Base-by-base conservation (phyloP, 2,113 vertebrate species). In the Coregonus clupeaformis region DNA sequence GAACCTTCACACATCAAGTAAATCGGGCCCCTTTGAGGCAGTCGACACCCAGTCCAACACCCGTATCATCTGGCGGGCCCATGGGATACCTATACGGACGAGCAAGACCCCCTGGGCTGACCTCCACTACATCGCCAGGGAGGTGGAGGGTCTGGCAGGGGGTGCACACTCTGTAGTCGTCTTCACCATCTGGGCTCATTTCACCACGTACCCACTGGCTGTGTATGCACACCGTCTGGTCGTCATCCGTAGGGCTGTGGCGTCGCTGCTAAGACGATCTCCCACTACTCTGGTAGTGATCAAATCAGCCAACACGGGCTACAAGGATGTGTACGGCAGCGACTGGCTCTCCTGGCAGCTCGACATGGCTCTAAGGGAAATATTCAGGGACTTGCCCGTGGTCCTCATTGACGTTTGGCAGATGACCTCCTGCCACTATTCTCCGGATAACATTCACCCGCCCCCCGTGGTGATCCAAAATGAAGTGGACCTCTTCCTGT, bases 271-370 rank as follows among this genome's bases (percentile, higher is more conserved):
- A 45, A 27, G 2, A 27, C 27, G 27, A 27, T 27, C 27, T 27
- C 27, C 27, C 27, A 27, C 27, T 27, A 27, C 42, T 11, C 42
- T 45, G 42, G 42, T 45, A 45, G 42, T 45, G 42, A 45, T 45
- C 42, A 45, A 45, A 11, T 45, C 42, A 11, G 42, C 42, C 42
- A 45, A 45, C 42, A 45, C 42, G 9, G 42, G 42, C 42, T 45
- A 45, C 42, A 45, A 45, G 42, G 42, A 45, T 11, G 42, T 45
- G 42, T 45, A 82, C 32, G 69, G 71, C 57, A 82, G 82, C 49
- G 84, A 86, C 73, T 89, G 86, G 88, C 73, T 86, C 59, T 81
- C 86, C 64, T 77, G 84, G 60, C 88, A 89, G 74, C 68, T 89
- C 63, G 77, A 89, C 82, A 63, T 20, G 5, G 29, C 77, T 6